Evolutionary conservation across 2,113 vertebrate species (phyloP), one percentile per base, ranked within the genome.

Genomic region (Polyodon spathula): DNA sequence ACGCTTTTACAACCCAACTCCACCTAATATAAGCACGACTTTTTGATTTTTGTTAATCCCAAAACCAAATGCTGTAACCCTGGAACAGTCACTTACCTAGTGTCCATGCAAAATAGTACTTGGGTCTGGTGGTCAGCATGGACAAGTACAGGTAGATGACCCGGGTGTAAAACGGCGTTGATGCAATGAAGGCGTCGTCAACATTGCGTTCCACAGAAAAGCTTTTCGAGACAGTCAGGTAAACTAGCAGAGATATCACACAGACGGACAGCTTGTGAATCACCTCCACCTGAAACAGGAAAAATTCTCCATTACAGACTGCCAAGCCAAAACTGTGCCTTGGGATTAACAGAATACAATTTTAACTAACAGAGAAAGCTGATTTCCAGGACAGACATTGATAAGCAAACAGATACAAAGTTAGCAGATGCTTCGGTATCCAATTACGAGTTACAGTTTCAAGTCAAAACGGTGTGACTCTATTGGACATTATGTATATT

Each of bases 31-130:
- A 44, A 58, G 8, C 56, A n/a, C 8, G 12, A 40, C 41, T 17
- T 6, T 44, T 17, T 10, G 8, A 16, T 14, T 52, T 42, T n/a
- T 5, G 8, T 42, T 15, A 53, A 54, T 39, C n/a, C 15, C 11
- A 50, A 6, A 51, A 43, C 41, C 40, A 48, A 37, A 51, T 15
- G 10, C 3, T 52, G 14, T 4, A 11, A 53, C 8, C 27, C 12
- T n/a, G 16, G 43, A 54, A 59, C 42, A 65, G 58, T 4, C 16
- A 86, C 93, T 91, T 77, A 99, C 96, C 94, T 40, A 99, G 85
- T 8, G 94, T 97, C 95, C 96, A 99, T 4, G 95, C 90, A 72
- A 99, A 99, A 73, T 97, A 99, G 82, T 99, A 99, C 58, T 99
- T 99, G 61, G 96, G 95, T 76, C 96, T 88, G 68, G 94, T 88